Evolutionary conservation across 2,888 invertebrate species (phyloP), one percentile per base, ranked within the genome.

Genomic region (Theretra japonica): DNA sequence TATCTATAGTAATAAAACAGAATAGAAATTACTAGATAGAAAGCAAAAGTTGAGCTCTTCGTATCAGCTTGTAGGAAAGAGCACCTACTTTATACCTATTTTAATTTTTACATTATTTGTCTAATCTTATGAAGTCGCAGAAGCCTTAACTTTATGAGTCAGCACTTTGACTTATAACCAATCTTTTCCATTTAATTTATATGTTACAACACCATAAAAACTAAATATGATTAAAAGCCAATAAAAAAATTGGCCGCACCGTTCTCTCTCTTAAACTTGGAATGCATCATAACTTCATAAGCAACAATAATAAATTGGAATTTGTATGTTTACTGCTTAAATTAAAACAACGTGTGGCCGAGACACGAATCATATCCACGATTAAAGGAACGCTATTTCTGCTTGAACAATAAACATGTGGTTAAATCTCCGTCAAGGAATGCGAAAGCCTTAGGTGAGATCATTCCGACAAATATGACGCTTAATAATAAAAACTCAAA

Each of bases 311-410:
- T 48, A 48, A 65, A 48, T 19, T 21, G 17, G 65, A 48, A 48
- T 65, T 65, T 48, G 30, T 60, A 41, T 41, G 62, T 65, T 65
- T 65, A 65, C 41, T 48, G 48, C 17, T 48, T 15, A n/a, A 65
- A 48, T 41, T 60, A n/a, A 48, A 65, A 53, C n/a, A n/a, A n/a
- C 17, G 65, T 1, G 6, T 48, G 23, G 48, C 21, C 33, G 60
- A 30, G 15, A 23, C 65, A 28, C 28, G 53, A 59, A 19, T 41
- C 62, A 41, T 48, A 41, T 41, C 11, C 41, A 48, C 25, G 65
- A 65, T 48, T 48, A 62, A 62, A 11, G n/a, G 53, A 65, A 21
- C 62, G 62, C 17, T 65, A 65, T 65, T 65, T 65, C 65, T 65
- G 65, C n/a, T 65, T 48, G 15, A 65, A 65, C 48, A 65, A 65